A percentile compares a stretch with the other conserved stretches of the same genome.
Evolutionary conservation across 64 coral and sea anemone species (phyloP).

Genomic region (Stichodactyla helianthus): DNA sequence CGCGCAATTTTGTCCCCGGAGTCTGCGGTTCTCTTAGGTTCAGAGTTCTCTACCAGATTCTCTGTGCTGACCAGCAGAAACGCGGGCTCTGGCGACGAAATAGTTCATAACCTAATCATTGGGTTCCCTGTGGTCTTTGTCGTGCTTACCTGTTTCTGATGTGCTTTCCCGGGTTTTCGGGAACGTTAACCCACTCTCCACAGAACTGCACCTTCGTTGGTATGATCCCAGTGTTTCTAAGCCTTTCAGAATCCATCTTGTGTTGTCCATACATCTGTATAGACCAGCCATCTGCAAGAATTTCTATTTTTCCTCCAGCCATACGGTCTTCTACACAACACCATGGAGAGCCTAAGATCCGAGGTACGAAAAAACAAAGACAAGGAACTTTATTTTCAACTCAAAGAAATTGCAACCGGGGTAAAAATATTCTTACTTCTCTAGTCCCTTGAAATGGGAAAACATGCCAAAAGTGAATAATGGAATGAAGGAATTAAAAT

Average conservation of each 20-base stretch:
- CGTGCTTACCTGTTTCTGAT: conserved; percentile 49
- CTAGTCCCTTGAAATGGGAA: too few relatives aligned
- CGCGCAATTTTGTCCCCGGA: too few relatives aligned
- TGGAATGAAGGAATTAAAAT: not conserved
- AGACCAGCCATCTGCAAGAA: conserved; percentile 85
- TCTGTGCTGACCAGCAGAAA: too few relatives aligned
- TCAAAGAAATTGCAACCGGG: too few relatives aligned
- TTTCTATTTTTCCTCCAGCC: conserved; percentile 87
- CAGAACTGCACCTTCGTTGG: conserved; percentile 84
- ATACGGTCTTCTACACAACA: conserved; percentile 75
- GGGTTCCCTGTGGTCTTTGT: too few relatives aligned
- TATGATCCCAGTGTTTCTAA: conserved; percentile 23
- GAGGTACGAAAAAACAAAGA: not conserved
- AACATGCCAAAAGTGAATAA: not conserved
- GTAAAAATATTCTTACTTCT: too few relatives aligned
- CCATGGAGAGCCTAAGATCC: conserved; percentile 54
- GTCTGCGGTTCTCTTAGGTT: too few relatives aligned
- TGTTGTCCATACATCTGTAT: conserved; percentile 91
- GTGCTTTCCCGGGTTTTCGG: conserved; percentile 79
- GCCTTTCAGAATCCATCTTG: conserved; percentile 61
- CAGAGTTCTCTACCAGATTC: too few relatives aligned
- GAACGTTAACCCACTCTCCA: conserved; percentile 69
- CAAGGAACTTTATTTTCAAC: too few relatives aligned
- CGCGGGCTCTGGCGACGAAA: too few relatives aligned
- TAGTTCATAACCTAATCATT: too few relatives aligned